Evolutionary conservation across 2,888 invertebrate genomes (phyloP), one percentile per base, ranked within the genome.

Genomic region (Nipponacmea schrenckii): DNA sequence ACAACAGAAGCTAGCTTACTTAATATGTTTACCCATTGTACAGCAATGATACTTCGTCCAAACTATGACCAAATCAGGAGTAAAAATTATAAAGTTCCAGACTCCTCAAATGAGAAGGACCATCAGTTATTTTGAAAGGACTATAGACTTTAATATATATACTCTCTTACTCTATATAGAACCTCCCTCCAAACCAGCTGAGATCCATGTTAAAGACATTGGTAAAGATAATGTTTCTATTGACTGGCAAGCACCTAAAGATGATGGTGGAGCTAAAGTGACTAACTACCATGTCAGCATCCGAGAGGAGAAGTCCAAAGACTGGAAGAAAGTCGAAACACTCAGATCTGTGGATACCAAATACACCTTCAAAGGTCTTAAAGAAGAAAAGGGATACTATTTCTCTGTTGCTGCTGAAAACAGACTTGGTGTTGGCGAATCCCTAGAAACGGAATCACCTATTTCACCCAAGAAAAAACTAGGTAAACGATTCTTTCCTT

Each of bases 381-480:
- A 80, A 39, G 84, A 85, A 64, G 86, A 83, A 69, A 83, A 80
- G 65, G 81, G 81, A 64, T 89, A 88, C 69, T 80, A 80, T 69
- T 89, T 89, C 81, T 81, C 87, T 31, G 84, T 89, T 14, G 81
- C 84, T n/a, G 89, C 89, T 31, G 86, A 86, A 75, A 89, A 89
- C 81, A 82, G 79, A 62, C 74, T 79, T 27, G 86, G 86, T 15
- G 70, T 76, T 50, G 81, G 86, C 48, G 79, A 82, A 31, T 74
- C 80, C 15, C 77, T 80, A 64, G 81, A 84, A 73, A 82, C 83
- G 17, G 80, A 82, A 17, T 76, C 77, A 50, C 70, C 82, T 14
- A 56, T 83, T 72, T 56, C 78, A 74, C 78, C 84, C 79, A 74
- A 80, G 80, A 79, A 81, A 79, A 77, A 83, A 77, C 66, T 75